Base-by-base conservation (phyloP, 2,797 vertebrate genomes). In the Danio jaintianensis region DNA sequence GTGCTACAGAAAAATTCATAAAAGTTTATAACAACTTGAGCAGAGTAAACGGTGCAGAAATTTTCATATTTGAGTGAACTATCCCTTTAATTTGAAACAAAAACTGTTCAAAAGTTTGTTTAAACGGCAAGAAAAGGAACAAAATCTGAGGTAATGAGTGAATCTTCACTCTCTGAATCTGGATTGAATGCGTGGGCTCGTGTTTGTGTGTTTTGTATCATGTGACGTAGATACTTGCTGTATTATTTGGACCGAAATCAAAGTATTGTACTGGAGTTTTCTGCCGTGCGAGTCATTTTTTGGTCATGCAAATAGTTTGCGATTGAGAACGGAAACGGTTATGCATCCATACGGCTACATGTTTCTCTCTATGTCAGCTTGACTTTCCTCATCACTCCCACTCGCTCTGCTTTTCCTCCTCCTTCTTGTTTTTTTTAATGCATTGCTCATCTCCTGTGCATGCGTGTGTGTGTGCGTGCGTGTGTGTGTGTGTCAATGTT, bases 101-200 rank as follows among this genome's bases (percentile, higher is more conserved):
- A 29, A 1, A 29, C 29, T 45, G 40, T 18, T 4, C 3, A 12
- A 1, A 8, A 66, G 71, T 59, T 66, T 82, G 72, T 55, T 73
- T 74, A 42, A 42, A 61, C 50, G 1, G 62, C 38, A 16, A 42
- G 38, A 15, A 15, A 69, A 52, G 42, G 50, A 48, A 43, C 75
- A 47, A 15, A 73, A 61, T 72, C n/a, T 55, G 42, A 69, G 69
- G 29, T 40, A 45, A 9, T 22, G 20, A 69, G 36, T 40, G 74
- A 74, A 45, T 69, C 63, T 29, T 20, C 56, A 55, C 22, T 55
- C 47, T 55, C 13, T 68, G 67, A 55, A 15, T 53, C 55, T 6
- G 64, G 64, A 18, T 20, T 53, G 6, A 29, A 5, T 29, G 53
- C 12, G 48, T 75, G 45, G 9, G 11, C 5, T 53, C 64, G 71